Evolutionary conservation across 2,888 invertebrate genomes (phyloP).

Genomic region (Coecobrya sp.): DNA sequence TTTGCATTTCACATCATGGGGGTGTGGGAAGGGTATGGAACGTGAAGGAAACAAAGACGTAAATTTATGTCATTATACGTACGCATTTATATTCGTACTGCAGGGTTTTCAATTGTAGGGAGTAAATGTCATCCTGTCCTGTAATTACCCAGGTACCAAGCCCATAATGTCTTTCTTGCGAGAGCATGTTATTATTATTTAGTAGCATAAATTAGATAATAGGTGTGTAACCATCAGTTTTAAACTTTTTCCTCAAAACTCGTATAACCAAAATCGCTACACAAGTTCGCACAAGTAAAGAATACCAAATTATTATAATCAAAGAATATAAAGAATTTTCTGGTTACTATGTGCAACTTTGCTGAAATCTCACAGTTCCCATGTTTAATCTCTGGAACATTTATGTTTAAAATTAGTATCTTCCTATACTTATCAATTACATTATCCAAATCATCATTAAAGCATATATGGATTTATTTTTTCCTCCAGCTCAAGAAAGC

Average conservation of each 20-base stretch:
- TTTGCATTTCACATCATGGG: neutral
- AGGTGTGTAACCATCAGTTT: neutral
- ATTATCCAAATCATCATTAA: no score
- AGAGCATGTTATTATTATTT: no score
- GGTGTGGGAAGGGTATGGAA: neutral
- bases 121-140: neutral
- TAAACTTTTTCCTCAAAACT: neutral
- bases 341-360: no score
- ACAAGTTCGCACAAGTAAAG: neutral
- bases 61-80: neutral
- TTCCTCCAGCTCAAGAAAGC: no score
- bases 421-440: no score
- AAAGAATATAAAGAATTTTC: no score
- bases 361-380: no score
- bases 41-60: neutral
- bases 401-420: no score
- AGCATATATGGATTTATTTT: no score
- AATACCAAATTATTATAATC: no score
- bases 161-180: constrained; percentile 49
- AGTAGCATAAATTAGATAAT: constrained; percentile 37
- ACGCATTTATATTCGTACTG: neutral
- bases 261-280: neutral
- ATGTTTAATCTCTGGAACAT: no score
- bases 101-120: neutral
- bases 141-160: constrained; percentile 32